phyloP scores from a whole-genome alignment of 1,140 invertebrate genomes.

The Manduca sexta region DNA sequence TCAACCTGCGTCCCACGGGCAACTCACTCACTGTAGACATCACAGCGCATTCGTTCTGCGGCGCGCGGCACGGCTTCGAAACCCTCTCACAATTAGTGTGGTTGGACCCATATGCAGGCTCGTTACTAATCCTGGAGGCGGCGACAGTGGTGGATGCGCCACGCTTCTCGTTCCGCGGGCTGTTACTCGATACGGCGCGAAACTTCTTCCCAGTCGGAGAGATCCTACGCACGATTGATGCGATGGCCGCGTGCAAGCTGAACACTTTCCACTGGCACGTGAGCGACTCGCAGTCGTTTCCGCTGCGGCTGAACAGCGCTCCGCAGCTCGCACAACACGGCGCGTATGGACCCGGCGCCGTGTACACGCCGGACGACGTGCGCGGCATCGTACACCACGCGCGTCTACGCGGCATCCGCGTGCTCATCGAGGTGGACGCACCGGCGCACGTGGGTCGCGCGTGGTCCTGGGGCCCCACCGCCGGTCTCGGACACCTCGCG shows the following conservation, averaged over 20 bases:
- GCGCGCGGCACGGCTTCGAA: constrained; percentile 85
- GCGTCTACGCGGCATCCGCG: constrained; percentile 79
- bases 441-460: constrained; percentile 88
- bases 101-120: constrained; percentile 78
- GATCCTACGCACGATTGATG: constrained; percentile 83
- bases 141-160: constrained; percentile 76
- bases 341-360: constrained; percentile 80
- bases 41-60: constrained; percentile 81
- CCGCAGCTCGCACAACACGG: constrained; percentile 83
- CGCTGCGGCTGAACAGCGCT: constrained; percentile 78
- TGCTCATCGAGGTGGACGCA: constrained; percentile 84
- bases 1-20: constrained; percentile 74
- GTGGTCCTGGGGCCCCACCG: constrained; percentile 83
- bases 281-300: constrained; percentile 89
- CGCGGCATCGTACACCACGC: constrained; percentile 79
- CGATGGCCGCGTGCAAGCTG: constrained; percentile 85
- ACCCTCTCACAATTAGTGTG: constrained; percentile 86
- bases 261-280: constrained; percentile 92
- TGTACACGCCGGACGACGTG: constrained; percentile 81
- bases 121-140: constrained; percentile 76
- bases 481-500: constrained; percentile 79
- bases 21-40: constrained; percentile 76
- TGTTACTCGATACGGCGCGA: constrained; percentile 84
- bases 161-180: constrained; percentile 78
- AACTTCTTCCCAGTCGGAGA: constrained; percentile 82